Evolutionary conservation across 2,113 vertebrate species (phyloP).

Genomic region (Catharus bicknelli): DNA sequence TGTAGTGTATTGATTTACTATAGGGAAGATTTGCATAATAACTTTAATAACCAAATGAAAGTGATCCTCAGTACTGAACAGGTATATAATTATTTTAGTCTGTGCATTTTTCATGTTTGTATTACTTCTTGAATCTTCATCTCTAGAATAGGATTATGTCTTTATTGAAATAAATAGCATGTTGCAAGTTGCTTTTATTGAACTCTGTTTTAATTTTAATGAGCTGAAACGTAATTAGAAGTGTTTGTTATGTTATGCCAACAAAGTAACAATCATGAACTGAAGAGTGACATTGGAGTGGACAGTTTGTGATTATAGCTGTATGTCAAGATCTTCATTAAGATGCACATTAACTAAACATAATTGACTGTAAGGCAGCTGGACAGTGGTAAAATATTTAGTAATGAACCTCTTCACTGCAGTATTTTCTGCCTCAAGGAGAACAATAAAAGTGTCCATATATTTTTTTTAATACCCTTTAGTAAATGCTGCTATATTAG

Average conservation of each 20-base stretch:
- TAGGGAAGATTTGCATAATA: background rate
- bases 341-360: conserved; percentile 46
- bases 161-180: background rate
- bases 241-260: conserved; percentile 31
- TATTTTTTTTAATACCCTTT: conserved; percentile 23
- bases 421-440: conserved; percentile 35
- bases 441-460: background rate
- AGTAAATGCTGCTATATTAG: conserved; percentile 3
- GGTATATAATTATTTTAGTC: background rate
- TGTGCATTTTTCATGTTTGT: background rate
- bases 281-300: conserved; percentile 41
- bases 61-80: background rate
- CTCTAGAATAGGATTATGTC: background rate
- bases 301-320: conserved; percentile 54
- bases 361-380: conserved; percentile 65
- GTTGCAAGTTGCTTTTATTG: background rate
- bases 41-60: background rate
- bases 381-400: conserved; percentile 38
- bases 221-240: background rate
- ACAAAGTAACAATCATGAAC: conserved; percentile 28
- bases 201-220: conserved; percentile 30
- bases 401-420: conserved; percentile 24
- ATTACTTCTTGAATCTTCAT: conserved; percentile 7
- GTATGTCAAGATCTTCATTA: conserved; percentile 59
- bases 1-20: background rate